These are phyloP conservation scores for Spodoptera exigua DNA, from an alignment of 2,888 invertebrate species.

Conservation along the genomic window DNA sequence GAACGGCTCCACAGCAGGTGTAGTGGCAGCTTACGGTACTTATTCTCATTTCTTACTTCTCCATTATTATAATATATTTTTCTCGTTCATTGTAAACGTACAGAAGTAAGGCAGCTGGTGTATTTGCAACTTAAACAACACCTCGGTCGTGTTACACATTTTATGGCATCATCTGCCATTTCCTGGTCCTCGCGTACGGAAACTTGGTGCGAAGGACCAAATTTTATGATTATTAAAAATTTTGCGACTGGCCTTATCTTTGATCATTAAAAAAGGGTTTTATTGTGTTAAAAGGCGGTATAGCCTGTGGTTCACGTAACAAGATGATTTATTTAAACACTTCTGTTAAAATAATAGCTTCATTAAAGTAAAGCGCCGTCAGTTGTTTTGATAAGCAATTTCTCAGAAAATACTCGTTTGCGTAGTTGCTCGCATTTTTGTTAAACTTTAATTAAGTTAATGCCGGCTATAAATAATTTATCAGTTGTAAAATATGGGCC, in stretches of 20 bases:
- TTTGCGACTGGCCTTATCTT: slow-evolving; percentile 57
- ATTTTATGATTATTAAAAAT: slow-evolving; percentile 61
- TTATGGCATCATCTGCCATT: slow-evolving; percentile 59
- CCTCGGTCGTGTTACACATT: slow-evolving; percentile 43
- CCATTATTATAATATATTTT: no score
- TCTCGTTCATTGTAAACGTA: slow-evolving; percentile 6
- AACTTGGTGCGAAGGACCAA: slow-evolving; percentile 52
- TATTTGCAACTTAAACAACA: slow-evolving; percentile 39
- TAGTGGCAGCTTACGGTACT: no score
- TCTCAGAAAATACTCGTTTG: no score
- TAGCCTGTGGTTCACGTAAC: slow-evolving; percentile 39
- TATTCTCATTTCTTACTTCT: no score
- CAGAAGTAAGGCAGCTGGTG: slow-evolving; percentile 4
- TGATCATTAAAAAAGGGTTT: slow-evolving; percentile 60
- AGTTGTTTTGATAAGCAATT: not conserved
- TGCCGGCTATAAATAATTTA: no score
- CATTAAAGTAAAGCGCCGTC: not conserved
- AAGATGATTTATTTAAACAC: slow-evolving; percentile 22
- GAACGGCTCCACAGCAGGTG: not conserved
- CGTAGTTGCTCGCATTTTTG: no score
- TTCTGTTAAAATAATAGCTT: slow-evolving; percentile 10
- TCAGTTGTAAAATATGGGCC: no score
- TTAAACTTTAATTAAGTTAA: no score
- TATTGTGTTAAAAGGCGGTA: slow-evolving; percentile 40
- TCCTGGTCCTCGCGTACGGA: slow-evolving; percentile 54